A percentile compares a stretch with the other conserved stretches of the same genome.
Evolutionary conservation across 2,113 vertebrate genomes (phyloP).

Genomic region (Fukomys damarensis): DNA sequence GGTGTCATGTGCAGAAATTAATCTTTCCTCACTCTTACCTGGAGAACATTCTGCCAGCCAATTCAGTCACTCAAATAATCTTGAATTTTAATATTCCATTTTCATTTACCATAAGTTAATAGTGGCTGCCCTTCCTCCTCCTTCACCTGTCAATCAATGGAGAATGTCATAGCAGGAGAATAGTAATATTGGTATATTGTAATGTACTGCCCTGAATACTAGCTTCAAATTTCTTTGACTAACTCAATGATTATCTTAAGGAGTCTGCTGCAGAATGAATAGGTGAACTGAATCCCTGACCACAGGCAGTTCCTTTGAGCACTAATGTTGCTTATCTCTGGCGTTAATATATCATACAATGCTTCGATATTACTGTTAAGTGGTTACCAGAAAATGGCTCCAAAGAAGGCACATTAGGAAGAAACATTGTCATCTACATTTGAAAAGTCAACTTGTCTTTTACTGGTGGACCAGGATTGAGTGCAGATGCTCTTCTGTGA

Average conservation of each 20-base stretch:
- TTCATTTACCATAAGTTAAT: slow-evolving; percentile 75
- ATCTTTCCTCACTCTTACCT: slow-evolving; percentile 56
- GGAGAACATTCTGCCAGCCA: slow-evolving; percentile 41
- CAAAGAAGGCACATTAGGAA: background rate
- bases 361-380: background rate
- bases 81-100: slow-evolving; percentile 69
- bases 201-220: slow-evolving; percentile 57
- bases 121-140: slow-evolving; percentile 67
- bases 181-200: slow-evolving; percentile 57
- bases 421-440: background rate
- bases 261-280: slow-evolving; percentile 20
- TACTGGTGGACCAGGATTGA: background rate
- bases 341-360: background rate
- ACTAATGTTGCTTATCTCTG: background rate
- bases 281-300: slow-evolving; percentile 36
- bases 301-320: background rate
- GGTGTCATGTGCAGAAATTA: slow-evolving; percentile 52
- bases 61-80: slow-evolving; percentile 66
- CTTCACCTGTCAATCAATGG: slow-evolving; percentile 68
- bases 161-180: slow-evolving; percentile 66
- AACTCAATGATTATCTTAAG: slow-evolving; percentile 49
- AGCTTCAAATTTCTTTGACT: slow-evolving; percentile 37
- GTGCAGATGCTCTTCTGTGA: background rate
- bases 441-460: background rate
- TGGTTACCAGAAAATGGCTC: background rate